Base-by-base conservation (phyloP, 2,113 vertebrate genomes). In the Dicrurus megarhynchus region DNA sequence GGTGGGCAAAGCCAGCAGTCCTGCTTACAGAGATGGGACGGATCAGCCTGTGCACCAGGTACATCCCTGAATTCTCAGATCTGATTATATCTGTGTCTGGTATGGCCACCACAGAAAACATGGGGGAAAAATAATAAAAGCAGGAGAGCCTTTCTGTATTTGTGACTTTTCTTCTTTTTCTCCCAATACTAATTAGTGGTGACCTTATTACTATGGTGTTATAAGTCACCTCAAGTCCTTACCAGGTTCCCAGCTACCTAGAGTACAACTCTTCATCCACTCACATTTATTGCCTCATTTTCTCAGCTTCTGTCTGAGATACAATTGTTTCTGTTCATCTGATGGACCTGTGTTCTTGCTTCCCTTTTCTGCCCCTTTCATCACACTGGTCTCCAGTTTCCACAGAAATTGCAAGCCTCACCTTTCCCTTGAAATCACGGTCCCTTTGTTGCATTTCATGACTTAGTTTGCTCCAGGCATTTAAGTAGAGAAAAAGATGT, bases 351-450 rank as follows among this genome's bases (percentile, higher is more conserved):
- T 41, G 26, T 49, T 81, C n/a, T 67, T 84, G 35, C 46, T 84
- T 57, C 27, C 46, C 33, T 73, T 16, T 33, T 90, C 52, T 50
- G 32, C 42, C 37, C 20, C 55, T 64, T 50, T 64, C 56, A 33
- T 88, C 67, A 79, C 22, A 7, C 15, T 65, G 16, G 16, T 89
- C 19, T 91, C 16, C 27, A 44, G 63, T 94, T 95, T 76, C 92
- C 93, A 91, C 77, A 95, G 93, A 84, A 74, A 93, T 37, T 24
- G 37, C 55, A 79, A 76, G 33, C 68, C 41, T 93, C 59, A 57
- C 50, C 76, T 79, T 73, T 63, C 52, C 78, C 81, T 80, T 47
- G 80, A 47, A 89, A 60, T 92, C 64, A 77, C 0, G 9, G 26
- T 49, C 33, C 81, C 52, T 89, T 92, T 88, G 64, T 89, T 80